Evolutionary conservation across 2,888 invertebrate genomes (phyloP), one percentile per base, ranked within the genome.

Genomic region (Calliopum simillimum): DNA sequence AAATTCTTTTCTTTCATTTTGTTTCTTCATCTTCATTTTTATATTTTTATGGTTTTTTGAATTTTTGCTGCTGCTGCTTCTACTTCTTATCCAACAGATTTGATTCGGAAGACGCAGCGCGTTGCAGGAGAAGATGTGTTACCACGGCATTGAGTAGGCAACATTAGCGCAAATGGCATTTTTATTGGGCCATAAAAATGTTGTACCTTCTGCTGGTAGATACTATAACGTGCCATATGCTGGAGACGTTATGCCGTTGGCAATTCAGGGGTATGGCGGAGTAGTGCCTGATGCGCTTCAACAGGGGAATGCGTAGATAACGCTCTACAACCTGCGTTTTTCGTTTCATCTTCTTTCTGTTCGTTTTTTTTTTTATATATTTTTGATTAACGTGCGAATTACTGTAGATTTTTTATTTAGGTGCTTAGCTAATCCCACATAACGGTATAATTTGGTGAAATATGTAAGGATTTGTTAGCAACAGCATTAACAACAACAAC

Each of bases 111-210:
- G 33, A 33, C 33, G 33, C 61, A n/a, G 21, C 23, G 46, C 4
- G 46, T n/a, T n/a, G n/a, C n/a, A 14, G 21, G 47, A 4, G 16
- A 23, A 2, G 55, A n/a, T n/a, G 16, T 25, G 58, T 41, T 25
- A 41, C 47, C 46, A 62, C 73, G 75, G 75, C 75, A 59, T 67
- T 49, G 67, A 67, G 74, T 72, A 76, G 75, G 76, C 76, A 73
- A 77, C 77, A 78, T 79, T 78, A 80, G 79, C 81, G 84, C 81
- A 84, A 84, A 84, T 84, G 84, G 80, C 80, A 78, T 82, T 84
- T 84, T 84, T 84, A 84, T 84, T 84, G 84, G 84, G 79, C 82
- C 81, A 84, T 84, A 83, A 84, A 85, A 83, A 80, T 78, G 76
- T 79, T 79, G 75, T 71, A 66, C 73, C 74, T 72, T 73, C 74